phyloP scores from a whole-genome alignment of 1,140 invertebrate species.

The Solenopsis fugax region DNA sequence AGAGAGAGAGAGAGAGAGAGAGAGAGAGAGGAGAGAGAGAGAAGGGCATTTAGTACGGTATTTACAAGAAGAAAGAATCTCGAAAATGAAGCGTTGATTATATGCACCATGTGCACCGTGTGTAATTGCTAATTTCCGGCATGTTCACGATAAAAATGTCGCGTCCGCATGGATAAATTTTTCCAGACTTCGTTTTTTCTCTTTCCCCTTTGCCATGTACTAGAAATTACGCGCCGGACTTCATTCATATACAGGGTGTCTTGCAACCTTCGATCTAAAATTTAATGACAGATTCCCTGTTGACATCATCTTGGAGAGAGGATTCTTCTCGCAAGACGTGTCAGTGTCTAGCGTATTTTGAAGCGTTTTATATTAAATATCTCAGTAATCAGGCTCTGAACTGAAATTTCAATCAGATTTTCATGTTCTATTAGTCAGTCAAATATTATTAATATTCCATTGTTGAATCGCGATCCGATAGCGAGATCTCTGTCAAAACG shows the following conservation, averaged over 20 bases:
- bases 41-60: not conserved
- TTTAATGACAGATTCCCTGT: not conserved
- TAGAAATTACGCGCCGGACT: slow-evolving; percentile 41
- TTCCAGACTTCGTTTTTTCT: slow-evolving; percentile 47
- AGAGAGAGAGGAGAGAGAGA: not conserved
- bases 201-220: not conserved
- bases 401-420: not conserved
- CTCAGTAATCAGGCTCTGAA: too few relatives aligned
- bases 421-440: not conserved
- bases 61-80: not conserved
- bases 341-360: not conserved
- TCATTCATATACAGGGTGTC: slow-evolving; percentile 35
- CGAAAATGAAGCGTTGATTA: not conserved
- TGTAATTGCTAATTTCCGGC: slow-evolving; percentile 47
- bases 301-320: not conserved
- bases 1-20: not conserved
- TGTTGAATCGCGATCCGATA: not conserved
- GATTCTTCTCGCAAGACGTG: not conserved
- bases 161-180: slow-evolving; percentile 44
- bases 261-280: not conserved
- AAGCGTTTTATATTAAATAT: not conserved
- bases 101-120: not conserved
- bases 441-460: not conserved
- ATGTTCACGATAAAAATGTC: slow-evolving; percentile 26
- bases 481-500: not conserved